Evolutionary conservation across 2,113 vertebrate species (phyloP).

Genomic region (Drymodes brunneopygia): DNA sequence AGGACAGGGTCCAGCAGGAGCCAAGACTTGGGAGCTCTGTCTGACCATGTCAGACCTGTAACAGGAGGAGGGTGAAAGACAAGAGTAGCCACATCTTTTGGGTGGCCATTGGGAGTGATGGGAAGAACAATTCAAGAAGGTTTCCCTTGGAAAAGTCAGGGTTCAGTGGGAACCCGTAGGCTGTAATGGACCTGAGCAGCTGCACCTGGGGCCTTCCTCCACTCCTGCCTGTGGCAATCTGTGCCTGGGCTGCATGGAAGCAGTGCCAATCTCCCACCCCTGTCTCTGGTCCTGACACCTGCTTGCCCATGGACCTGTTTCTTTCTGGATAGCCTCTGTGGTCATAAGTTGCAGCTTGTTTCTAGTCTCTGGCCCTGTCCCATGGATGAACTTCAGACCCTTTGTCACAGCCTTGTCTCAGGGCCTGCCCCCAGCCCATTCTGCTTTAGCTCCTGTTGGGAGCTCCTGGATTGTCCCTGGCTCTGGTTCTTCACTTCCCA

Average conservation of each 20-base stretch:
- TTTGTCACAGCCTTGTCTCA: not conserved
- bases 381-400: not conserved
- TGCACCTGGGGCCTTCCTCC: not conserved
- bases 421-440: not conserved
- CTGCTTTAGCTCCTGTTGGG: not conserved
- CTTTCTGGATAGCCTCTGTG: not conserved
- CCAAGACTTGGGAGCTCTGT: not conserved
- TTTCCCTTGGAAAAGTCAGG: not conserved
- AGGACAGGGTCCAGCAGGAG: not conserved
- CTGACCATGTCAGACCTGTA: not conserved
- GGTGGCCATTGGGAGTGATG: not conserved
- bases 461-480: not conserved
- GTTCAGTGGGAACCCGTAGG: not conserved
- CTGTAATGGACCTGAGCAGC: not conserved
- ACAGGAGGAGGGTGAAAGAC: not conserved
- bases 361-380: not conserved
- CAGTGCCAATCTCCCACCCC: not conserved
- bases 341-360: not conserved
- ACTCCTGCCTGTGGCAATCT: fast-evolving
- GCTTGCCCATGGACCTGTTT: not conserved
- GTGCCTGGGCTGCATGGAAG: not conserved
- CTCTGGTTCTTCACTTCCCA: not conserved
- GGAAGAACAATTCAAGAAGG: not conserved
- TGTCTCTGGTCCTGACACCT: not conserved
- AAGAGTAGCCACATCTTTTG: not conserved